A percentile compares a stretch with the other conserved stretches of the same genome.
Conservation (phyloP, 2,113 vertebrate species). For the Malurus alboscapulatus region DNA sequence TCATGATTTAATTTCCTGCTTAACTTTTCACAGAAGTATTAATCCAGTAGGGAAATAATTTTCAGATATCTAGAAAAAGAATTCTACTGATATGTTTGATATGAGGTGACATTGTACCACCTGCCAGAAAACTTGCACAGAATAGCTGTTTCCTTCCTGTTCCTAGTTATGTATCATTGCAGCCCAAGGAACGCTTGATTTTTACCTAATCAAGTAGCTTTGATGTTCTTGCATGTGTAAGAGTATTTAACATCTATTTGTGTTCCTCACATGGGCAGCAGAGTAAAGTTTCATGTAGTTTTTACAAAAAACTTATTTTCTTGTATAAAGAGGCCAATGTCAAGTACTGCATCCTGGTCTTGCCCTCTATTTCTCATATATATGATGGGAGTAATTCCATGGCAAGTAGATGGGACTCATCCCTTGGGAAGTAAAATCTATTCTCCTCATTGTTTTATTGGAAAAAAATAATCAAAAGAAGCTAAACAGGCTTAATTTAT, state of each 20-base stretch:
- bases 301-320: not conserved
- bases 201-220: not conserved
- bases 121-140: not conserved
- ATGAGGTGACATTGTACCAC: not conserved
- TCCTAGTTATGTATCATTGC: not conserved
- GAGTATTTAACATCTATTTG: not conserved
- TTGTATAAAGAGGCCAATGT: not conserved
- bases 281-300: not conserved
- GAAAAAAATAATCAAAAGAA: not conserved
- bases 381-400: not conserved
- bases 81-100: not conserved
- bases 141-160: not conserved
- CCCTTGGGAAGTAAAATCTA: not conserved
- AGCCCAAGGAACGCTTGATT: not conserved
- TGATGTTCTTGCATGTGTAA: not conserved
- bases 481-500: not conserved
- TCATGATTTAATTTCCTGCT: not conserved
- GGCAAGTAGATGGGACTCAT: not conserved
- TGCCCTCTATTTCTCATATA: not conserved
- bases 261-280: not conserved
- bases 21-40: not conserved
- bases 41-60: not conserved
- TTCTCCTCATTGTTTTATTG: not conserved
- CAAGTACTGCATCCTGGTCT: constrained; percentile 17
- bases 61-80: not conserved